phyloP scores from a whole-genome alignment of 2,113 vertebrate species.

The Bubo bubo region DNA sequence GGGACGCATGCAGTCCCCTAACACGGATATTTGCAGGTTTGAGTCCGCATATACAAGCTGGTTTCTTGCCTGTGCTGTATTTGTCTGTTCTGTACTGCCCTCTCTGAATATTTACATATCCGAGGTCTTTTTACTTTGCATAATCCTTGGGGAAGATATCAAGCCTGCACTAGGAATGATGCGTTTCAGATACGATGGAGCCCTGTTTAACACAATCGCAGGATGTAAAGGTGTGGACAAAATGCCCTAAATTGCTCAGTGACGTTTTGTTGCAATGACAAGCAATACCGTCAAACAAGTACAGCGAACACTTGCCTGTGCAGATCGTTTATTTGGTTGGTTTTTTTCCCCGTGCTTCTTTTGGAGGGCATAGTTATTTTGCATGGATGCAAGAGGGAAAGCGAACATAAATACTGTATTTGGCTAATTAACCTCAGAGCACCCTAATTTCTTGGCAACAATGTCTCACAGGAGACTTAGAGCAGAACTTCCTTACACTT shows the following conservation, averaged over 20 bases:
- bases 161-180: neutral
- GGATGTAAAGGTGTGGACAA: neutral
- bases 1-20: neutral
- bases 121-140: neutral
- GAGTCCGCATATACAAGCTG: neutral
- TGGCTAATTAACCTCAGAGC: neutral
- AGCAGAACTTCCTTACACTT: neutral
- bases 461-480: neutral
- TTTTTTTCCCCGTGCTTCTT: neutral
- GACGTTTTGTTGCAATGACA: neutral
- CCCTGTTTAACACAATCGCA: neutral
- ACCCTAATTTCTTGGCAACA: neutral
- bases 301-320: too few relatives aligned
- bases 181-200: neutral
- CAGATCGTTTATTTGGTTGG: neutral
- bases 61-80: neutral
- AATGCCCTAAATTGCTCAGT: neutral
- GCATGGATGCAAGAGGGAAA: neutral
- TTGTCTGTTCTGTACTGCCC: neutral
- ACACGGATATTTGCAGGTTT: neutral
- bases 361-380: neutral
- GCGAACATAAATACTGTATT: rapidly evolving
- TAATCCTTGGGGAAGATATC: neutral
- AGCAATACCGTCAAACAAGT: neutral
- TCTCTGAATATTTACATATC: neutral